A percentile compares a stretch with the other conserved stretches of the same genome.
Evolutionary conservation across 1,140 invertebrate species (phyloP).

Genomic region (Cardiocondyla obscurior): DNA sequence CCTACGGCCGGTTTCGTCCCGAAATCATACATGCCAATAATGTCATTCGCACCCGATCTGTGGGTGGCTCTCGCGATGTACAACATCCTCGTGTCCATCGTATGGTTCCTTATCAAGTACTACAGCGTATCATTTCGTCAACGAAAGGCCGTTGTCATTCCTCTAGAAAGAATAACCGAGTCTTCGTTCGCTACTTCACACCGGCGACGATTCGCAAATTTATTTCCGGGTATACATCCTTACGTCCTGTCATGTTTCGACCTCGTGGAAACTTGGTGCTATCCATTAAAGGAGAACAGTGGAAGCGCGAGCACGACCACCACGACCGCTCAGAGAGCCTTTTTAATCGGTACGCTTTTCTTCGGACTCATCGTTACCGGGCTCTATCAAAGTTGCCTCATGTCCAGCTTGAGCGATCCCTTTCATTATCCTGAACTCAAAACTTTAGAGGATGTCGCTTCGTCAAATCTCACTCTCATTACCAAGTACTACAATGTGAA

Average conservation of each 20-base stretch:
- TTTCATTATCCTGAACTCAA: slow-evolving; percentile 65
- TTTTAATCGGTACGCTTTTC: slow-evolving; percentile 63
- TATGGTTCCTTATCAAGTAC: slow-evolving; percentile 60
- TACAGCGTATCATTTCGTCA: slow-evolving; percentile 12
- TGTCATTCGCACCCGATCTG: slow-evolving; percentile 62
- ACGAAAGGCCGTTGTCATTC: neutral
- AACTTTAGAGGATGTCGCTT: slow-evolving; percentile 65
- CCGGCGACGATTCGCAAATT: neutral
- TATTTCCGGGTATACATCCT: slow-evolving; percentile 51
- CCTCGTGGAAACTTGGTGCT: slow-evolving; percentile 49
- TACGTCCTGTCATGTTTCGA: slow-evolving; percentile 3
- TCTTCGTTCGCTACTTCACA: no score
- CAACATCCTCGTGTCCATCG: slow-evolving; percentile 53
- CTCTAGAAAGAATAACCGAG: neutral
- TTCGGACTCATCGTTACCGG: slow-evolving; percentile 63
- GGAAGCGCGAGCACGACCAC: neutral
- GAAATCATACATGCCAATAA: slow-evolving; percentile 72
- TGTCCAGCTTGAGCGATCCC: slow-evolving; percentile 69
- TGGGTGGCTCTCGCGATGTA: slow-evolving; percentile 66
- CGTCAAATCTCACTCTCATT: slow-evolving; percentile 62
- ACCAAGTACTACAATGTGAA: slow-evolving; percentile 74
- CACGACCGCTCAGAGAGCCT: slow-evolving; percentile 47
- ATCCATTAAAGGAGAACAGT: slow-evolving; percentile 42
- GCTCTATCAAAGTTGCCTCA: slow-evolving; percentile 68
- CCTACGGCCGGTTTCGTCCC: slow-evolving; percentile 61